Percentiles rank a stretch among this genome's conserved stretches.
These are phyloP conservation scores for Limnothrissa miodon DNA, from an alignment of 2,113 vertebrate genomes.

Conservation along the genomic window DNA sequence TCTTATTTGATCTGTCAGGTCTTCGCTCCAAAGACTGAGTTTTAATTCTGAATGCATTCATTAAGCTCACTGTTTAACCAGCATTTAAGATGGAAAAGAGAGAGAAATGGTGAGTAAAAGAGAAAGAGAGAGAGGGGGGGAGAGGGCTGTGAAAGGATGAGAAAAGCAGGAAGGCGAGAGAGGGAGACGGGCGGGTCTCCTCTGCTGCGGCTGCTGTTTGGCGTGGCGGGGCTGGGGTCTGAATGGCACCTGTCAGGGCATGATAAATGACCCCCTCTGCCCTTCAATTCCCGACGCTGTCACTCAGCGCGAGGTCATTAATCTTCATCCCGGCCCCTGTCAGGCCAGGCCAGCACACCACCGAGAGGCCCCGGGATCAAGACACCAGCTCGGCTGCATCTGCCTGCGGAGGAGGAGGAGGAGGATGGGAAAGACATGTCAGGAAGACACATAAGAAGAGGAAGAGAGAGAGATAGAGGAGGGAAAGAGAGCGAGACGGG, in stretches of 20 bases:
- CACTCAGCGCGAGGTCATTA: slow-evolving; percentile 98
- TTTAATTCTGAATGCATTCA: slow-evolving; percentile 92
- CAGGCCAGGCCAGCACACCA: slow-evolving; percentile 41
- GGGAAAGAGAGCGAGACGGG: slow-evolving; percentile 19
- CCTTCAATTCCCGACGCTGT: slow-evolving; percentile 91
- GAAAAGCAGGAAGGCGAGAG: not conserved
- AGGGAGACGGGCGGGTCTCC: slow-evolving; percentile 32
- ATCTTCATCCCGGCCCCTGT: slow-evolving; percentile 92
- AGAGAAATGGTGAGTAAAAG: slow-evolving; percentile 27
- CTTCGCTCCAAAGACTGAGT: slow-evolving; percentile 85
- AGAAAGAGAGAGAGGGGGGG: slow-evolving; percentile 33
- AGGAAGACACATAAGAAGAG: not conserved
- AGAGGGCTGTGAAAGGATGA: not conserved
- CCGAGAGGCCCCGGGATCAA: slow-evolving; percentile 39
- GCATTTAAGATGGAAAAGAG: slow-evolving; percentile 59
- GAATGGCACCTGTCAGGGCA: slow-evolving; percentile 99
- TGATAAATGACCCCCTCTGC: slow-evolving; percentile 98
- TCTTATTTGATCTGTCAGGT: slow-evolving; percentile 88
- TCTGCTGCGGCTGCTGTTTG: slow-evolving; percentile 44
- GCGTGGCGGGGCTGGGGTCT: slow-evolving; percentile 68
- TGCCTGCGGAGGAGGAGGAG: slow-evolving; percentile 37
- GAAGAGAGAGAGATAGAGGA: not conserved
- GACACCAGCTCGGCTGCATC: slow-evolving; percentile 51
- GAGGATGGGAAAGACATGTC: slow-evolving; percentile 15
- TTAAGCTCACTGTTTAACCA: slow-evolving; percentile 86